A percentile compares a stretch with the other conserved stretches of the same genome.
These are phyloP conservation scores for Pollicipes pollicipes DNA, from an alignment of 1,140 invertebrate genomes.

Conservation along the genomic window DNA sequence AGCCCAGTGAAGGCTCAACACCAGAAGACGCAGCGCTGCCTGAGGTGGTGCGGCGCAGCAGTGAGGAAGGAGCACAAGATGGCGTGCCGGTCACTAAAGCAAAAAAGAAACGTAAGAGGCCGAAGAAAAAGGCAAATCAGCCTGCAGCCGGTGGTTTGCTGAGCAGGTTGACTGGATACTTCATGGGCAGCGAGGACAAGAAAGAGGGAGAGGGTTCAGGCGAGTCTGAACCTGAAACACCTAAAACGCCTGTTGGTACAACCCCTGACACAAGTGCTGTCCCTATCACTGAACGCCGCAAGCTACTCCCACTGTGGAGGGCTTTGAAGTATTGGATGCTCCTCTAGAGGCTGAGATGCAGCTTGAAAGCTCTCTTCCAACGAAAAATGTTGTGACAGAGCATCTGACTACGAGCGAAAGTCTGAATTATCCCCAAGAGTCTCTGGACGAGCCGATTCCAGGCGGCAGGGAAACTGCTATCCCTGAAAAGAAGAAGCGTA, in stretches of 20 bases:
- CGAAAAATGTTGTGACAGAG: no score
- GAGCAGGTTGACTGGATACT: neutral
- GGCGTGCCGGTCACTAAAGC: neutral
- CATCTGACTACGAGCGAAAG: no score
- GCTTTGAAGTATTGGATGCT: neutral
- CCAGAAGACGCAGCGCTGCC: no score
- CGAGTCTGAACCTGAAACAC: neutral
- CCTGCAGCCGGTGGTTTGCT: neutral
- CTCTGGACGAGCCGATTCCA: no score
- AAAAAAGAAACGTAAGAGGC: neutral
- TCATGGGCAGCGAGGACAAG: neutral
- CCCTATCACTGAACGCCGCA: neutral
- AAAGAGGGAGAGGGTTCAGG: neutral
- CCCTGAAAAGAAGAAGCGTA: neutral
- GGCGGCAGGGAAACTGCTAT: no score
- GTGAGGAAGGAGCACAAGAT: neutral
- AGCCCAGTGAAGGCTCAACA: no score
- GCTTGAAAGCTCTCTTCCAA: no score
- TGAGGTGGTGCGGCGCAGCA: no score
- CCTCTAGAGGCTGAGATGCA: neutral
- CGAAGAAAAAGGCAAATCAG: neutral
- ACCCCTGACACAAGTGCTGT: no score
- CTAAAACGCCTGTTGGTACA: no score
- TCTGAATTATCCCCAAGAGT: no score
- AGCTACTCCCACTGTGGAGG: neutral